Evolutionary conservation across 2,888 invertebrate species (phyloP).

Genomic region (Melinopterus prodromus): DNA sequence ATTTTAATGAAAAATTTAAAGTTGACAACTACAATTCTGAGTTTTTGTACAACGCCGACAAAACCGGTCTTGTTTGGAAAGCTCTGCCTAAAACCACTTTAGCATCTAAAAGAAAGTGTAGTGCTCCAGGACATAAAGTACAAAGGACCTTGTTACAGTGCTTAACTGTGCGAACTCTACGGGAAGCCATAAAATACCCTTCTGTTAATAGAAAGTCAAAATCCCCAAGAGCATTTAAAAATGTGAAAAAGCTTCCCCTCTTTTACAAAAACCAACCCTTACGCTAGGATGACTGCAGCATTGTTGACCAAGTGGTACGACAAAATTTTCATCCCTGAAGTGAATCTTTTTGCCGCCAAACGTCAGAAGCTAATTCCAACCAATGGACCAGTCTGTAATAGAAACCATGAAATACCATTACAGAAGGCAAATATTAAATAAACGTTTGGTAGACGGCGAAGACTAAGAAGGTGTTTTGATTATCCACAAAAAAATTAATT

Average conservation of each 20-base stretch:
- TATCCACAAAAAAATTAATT: constrained; percentile 38
- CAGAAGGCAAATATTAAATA: constrained; percentile 39
- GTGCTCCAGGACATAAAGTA: constrained; percentile 43
- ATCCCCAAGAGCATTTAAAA: constrained; percentile 15
- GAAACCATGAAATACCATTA: constrained; percentile 42
- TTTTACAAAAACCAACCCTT: constrained; percentile 19
- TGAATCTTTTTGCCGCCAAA: constrained; percentile 32
- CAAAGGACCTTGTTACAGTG: constrained; percentile 46
- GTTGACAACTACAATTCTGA: background rate
- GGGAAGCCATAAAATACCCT: constrained; percentile 46
- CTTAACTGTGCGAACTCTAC: constrained; percentile 47
- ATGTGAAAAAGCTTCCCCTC: constrained; percentile 17
- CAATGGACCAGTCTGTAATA: constrained; percentile 46
- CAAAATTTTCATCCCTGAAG: constrained; percentile 14
- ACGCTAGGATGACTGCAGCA: constrained; percentile 20
- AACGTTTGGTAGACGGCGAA: constrained; percentile 35
- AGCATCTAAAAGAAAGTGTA: constrained; percentile 43
- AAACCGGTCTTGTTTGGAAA: constrained; percentile 47
- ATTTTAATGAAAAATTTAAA: background rate
- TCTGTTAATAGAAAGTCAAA: constrained; percentile 46
- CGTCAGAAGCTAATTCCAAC: constrained; percentile 45
- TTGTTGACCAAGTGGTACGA: constrained; percentile 23
- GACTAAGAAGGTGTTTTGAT: constrained; percentile 35
- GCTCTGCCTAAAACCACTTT: constrained; percentile 45
- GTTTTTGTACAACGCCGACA: constrained; percentile 41